phyloP scores from a whole-genome alignment of 2,113 vertebrate species.

The Sceloporus undulatus region DNA sequence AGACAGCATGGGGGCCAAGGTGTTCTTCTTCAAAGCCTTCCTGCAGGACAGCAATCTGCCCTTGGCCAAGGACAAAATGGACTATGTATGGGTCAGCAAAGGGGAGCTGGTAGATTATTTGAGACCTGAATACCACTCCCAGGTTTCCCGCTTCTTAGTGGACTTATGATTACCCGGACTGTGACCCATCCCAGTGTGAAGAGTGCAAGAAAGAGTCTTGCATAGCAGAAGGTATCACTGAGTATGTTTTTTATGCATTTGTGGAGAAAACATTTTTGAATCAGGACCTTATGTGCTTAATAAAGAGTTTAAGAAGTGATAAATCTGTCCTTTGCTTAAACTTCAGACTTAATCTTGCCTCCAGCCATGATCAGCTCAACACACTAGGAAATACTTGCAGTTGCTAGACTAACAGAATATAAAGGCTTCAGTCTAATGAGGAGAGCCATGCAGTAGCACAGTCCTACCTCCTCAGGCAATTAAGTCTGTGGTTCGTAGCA shows the following conservation, averaged over 20 bases:
- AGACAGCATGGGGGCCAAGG: constrained; percentile 83
- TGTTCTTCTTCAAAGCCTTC: constrained; percentile 98
- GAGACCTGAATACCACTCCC: constrained; percentile 86
- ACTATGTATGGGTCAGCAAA: constrained; percentile 88
- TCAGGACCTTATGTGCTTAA: constrained; percentile 47
- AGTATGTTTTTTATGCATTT: not conserved
- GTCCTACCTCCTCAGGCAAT: too few species aligned
- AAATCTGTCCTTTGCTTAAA: not conserved
- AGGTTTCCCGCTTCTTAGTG: constrained; percentile 86
- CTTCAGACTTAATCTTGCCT: not conserved
- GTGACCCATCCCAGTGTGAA: constrained; percentile 32
- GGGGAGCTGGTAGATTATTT: constrained; percentile 89
- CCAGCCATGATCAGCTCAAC: not conserved
- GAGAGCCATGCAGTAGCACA: too few species aligned
- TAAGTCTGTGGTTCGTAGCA: too few species aligned
- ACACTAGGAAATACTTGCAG: not conserved
- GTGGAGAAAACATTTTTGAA: constrained; percentile 9
- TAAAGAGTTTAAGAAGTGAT: not conserved
- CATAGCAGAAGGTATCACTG: constrained; percentile 32
- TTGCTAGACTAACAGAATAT: not conserved
- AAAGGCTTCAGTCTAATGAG: too few species aligned
- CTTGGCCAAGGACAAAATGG: constrained; percentile 53
- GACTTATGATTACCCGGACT: constrained; percentile 72
- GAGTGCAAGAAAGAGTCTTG: not conserved
- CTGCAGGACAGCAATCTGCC: constrained; percentile 74